Evolutionary conservation across 1,140 invertebrate species (phyloP).

Genomic region (Lordiphosa clarofinis): DNA sequence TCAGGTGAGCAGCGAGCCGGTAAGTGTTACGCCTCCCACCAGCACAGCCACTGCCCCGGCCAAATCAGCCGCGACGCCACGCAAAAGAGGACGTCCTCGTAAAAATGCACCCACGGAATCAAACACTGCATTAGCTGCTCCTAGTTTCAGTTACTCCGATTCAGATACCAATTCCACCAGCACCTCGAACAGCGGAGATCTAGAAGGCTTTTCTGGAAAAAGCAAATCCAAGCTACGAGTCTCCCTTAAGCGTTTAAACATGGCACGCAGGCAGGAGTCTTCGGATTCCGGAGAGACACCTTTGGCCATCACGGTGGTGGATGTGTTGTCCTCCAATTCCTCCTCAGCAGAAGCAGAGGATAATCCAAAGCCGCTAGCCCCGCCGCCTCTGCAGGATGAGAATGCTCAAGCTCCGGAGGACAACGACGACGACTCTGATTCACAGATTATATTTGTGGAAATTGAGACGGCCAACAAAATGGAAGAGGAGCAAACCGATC

Average conservation of each 20-base stretch:
- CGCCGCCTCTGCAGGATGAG: conserved; percentile 13
- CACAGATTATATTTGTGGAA: conserved; percentile 57
- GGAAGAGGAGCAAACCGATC: neutral
- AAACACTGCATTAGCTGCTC: neutral
- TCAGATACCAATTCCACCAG: conserved; percentile 44
- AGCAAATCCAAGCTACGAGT: conserved; percentile 46
- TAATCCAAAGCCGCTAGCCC: neutral
- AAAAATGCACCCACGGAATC: conserved; percentile 24
- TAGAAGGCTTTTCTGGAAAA: neutral
- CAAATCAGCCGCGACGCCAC: neutral
- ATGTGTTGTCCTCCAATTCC: conserved; percentile 11
- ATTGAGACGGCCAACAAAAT: conserved; percentile 35
- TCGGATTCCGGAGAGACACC: conserved; percentile 34
- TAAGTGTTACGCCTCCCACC: neutral
- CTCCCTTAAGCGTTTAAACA: conserved; percentile 41
- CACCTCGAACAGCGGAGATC: conserved; percentile 5
- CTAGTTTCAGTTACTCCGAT: conserved; percentile 18
- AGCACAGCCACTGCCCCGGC: neutral
- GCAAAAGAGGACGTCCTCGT: conserved; percentile 31
- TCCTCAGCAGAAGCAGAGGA: conserved; percentile 1
- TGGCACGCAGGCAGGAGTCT: conserved; percentile 18
- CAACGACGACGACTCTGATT: conserved; percentile 15
- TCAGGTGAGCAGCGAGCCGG: conserved; percentile 49
- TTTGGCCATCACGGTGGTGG: conserved; percentile 7
- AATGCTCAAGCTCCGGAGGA: conserved; percentile 23